phyloP scores from a whole-genome alignment of 1,140 invertebrate genomes.

The Papilio glaucus region DNA sequence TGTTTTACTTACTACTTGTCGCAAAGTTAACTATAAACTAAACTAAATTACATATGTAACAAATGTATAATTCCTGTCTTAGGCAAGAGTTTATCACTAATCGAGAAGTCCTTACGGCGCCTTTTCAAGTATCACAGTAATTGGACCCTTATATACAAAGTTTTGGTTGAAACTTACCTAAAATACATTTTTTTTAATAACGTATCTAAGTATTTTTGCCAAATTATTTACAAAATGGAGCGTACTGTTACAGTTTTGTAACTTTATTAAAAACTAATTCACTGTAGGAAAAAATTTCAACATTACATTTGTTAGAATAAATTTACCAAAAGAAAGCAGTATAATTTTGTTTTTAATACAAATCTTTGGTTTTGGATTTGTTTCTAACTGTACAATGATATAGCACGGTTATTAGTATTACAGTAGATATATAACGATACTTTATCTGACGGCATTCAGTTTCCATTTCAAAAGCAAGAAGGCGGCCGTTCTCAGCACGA shows the following conservation, averaged over 20 bases:
- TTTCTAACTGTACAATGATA: conserved; percentile 12
- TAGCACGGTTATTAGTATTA: not conserved
- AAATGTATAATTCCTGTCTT: conserved; percentile 19
- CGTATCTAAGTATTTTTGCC: conserved; percentile 31
- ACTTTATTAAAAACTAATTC: not conserved
- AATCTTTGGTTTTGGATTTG: not conserved
- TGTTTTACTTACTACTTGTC: not conserved
- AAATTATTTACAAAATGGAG: not conserved
- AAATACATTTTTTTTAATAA: not conserved
- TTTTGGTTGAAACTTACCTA: conserved; percentile 3
- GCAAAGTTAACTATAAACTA: not conserved
- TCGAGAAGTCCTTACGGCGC: conserved; percentile 8
- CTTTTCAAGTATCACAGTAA: conserved; percentile 48
- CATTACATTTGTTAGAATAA: not conserved
- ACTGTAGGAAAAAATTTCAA: not conserved
- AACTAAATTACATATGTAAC: not conserved
- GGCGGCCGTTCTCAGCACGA: conserved; percentile 88
- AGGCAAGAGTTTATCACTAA: conserved; percentile 36
- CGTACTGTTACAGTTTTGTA: not conserved
- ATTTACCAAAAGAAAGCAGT: not conserved
- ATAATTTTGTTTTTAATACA: not conserved
- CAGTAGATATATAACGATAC: not conserved
- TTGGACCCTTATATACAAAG: conserved; percentile 39
- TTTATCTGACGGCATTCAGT: conserved; percentile 86
- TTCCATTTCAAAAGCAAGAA: conserved; percentile 93